Conservation (phyloP, 1,140 invertebrate genomes). For the Drosophila navojoa region DNA sequence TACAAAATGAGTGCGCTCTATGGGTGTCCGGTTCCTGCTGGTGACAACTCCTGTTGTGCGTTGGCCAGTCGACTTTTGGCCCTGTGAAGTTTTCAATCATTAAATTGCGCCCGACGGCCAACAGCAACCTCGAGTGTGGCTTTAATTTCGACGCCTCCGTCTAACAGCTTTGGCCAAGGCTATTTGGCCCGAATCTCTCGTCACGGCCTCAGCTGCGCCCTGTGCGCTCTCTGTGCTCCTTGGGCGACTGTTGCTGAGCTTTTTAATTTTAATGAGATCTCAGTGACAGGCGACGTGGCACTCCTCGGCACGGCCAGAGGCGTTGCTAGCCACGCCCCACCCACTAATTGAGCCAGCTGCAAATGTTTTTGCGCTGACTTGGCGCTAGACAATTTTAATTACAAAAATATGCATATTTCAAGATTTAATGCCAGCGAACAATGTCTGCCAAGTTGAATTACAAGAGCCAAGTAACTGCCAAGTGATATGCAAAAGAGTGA, state of each 20-base stretch:
- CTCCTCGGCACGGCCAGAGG: slow-evolving; percentile 21
- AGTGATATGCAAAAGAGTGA: slow-evolving; percentile 28
- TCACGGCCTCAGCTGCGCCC: slow-evolving; percentile 23
- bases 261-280: slow-evolving; percentile 82
- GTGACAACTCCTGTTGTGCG: slow-evolving; percentile 33
- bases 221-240: slow-evolving; percentile 22
- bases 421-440: slow-evolving; percentile 54
- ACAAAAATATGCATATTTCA: slow-evolving; percentile 80
- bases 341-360: slow-evolving; percentile 76
- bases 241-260: slow-evolving; percentile 56
- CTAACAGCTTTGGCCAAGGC: slow-evolving; percentile 35
- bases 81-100: slow-evolving; percentile 70
- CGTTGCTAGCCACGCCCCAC: slow-evolving; percentile 62
- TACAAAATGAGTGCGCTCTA: slow-evolving; percentile 18
- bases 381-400: slow-evolving; percentile 62
- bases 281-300: slow-evolving; percentile 67
- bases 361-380: slow-evolving; percentile 70
- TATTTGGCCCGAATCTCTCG: slow-evolving; percentile 36
- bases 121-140: slow-evolving; percentile 59
- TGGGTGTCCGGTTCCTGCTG: background rate
- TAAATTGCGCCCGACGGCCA: slow-evolving; percentile 58
- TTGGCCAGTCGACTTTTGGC: slow-evolving; percentile 37
- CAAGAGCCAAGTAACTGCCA: slow-evolving; percentile 30
- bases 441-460: slow-evolving; percentile 38
- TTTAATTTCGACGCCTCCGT: slow-evolving; percentile 42